Conservation (phyloP, 2,113 vertebrate genomes). For the Excalfactoria chinensis region DNA sequence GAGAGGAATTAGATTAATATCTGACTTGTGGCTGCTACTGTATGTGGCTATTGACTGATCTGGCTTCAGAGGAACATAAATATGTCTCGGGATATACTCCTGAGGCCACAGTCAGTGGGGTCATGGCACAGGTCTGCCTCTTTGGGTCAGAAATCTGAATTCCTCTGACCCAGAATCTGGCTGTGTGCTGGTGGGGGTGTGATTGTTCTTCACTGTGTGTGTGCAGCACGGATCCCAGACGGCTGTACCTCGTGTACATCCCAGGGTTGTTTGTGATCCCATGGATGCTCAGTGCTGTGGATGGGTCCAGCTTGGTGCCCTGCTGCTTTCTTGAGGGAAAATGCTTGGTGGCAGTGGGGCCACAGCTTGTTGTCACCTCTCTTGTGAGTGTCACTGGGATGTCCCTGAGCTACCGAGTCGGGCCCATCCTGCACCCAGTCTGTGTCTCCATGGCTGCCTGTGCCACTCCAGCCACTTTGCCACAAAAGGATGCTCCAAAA, state of each 20-base stretch:
- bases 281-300: background rate
- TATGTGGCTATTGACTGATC: conserved; percentile 64
- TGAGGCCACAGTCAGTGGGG: conserved; percentile 8
- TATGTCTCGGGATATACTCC: background rate
- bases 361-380: rapidly evolving
- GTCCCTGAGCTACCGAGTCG: background rate
- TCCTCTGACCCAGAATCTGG: conserved; percentile 6
- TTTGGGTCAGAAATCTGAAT: conserved; percentile 25
- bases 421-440: background rate
- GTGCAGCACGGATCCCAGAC: background rate
- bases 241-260: background rate
- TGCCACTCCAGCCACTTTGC: background rate
- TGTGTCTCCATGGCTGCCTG: background rate
- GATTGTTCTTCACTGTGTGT: background rate
- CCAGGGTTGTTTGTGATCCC: background rate
- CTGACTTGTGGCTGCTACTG: conserved; percentile 68
- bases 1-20: conserved; percentile 73
- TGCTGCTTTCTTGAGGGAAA: background rate
- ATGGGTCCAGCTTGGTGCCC: rapidly evolving
- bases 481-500: background rate
- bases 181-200: background rate
- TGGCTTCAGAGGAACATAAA: conserved; percentile 55
- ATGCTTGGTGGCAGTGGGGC: background rate
- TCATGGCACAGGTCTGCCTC: background rate
- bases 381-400: background rate